Evolutionary conservation across 1,140 invertebrate genomes (phyloP).

Genomic region (Vanessa atalanta): DNA sequence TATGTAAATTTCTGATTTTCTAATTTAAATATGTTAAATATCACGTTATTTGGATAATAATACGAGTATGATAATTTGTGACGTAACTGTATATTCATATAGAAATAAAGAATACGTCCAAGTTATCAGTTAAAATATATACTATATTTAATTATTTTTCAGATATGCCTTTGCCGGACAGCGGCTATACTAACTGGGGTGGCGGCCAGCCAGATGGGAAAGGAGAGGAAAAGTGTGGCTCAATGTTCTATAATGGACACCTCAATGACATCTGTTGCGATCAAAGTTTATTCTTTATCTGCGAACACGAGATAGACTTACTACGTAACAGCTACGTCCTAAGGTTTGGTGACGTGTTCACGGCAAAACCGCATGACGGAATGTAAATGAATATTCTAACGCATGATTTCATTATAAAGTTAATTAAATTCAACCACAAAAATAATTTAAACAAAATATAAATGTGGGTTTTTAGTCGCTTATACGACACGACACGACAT

Average conservation of each 20-base stretch:
- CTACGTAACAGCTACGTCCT: constrained; percentile 27
- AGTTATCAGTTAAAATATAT: too few relatives aligned
- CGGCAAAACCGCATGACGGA: constrained; percentile 10
- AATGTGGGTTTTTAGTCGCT: not conserved
- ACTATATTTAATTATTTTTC: constrained; percentile 19
- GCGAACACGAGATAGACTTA: constrained; percentile 61
- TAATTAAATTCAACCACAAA: not conserved
- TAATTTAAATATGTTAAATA: too few relatives aligned
- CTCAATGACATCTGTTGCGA: constrained; percentile 63
- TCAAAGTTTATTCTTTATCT: constrained; percentile 59
- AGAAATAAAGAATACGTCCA: too few relatives aligned
- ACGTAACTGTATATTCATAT: too few relatives aligned
- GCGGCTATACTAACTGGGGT: constrained; percentile 63
- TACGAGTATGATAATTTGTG: too few relatives aligned
- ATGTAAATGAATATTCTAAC: not conserved
- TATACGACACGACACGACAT: constrained; percentile 4
- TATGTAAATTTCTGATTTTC: too few relatives aligned
- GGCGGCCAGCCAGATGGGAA: constrained; percentile 55
- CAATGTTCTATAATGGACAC: constrained; percentile 64
- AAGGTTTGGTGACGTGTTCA: constrained; percentile 40
- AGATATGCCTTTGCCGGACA: constrained; percentile 51
- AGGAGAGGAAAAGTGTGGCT: constrained; percentile 57
- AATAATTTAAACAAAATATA: not conserved
- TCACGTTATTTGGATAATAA: too few relatives aligned
- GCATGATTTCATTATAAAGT: constrained; percentile 2